Evolutionary conservation across 1,140 invertebrate genomes (phyloP).

Genomic region (Brachionus manjavacas): DNA sequence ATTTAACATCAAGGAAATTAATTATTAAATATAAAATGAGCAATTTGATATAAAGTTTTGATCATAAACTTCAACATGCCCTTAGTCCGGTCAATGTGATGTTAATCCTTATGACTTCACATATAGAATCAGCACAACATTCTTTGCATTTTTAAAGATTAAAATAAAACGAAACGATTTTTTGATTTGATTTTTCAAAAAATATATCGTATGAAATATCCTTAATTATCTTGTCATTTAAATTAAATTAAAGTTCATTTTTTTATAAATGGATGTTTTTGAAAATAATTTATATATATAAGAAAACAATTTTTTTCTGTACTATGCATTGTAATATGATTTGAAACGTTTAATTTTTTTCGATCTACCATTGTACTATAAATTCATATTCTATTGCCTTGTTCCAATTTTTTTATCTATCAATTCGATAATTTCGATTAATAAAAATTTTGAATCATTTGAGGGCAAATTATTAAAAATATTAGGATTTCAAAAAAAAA

Average conservation of each 20-base stretch:
- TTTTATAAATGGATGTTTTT: background rate
- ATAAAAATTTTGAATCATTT: background rate
- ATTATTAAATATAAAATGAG: too few species aligned
- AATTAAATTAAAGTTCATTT: background rate
- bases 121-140: background rate
- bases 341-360: background rate
- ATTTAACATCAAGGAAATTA: too few species aligned
- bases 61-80: too few species aligned
- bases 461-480: background rate
- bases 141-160: background rate
- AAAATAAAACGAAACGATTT: background rate
- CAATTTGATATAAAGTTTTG: too few species aligned
- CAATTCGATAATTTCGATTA: background rate
- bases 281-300: background rate
- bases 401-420: background rate
- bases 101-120: background rate
- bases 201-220: background rate
- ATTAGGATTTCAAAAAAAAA: background rate
- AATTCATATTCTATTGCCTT: constrained; percentile 23
- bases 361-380: background rate
- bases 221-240: background rate
- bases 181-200: background rate
- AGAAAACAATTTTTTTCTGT: background rate
- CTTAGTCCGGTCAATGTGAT: background rate
- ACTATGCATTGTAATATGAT: background rate